Base-by-base conservation (phyloP, 2,888 invertebrate genomes). In the Amiota mariae region DNA sequence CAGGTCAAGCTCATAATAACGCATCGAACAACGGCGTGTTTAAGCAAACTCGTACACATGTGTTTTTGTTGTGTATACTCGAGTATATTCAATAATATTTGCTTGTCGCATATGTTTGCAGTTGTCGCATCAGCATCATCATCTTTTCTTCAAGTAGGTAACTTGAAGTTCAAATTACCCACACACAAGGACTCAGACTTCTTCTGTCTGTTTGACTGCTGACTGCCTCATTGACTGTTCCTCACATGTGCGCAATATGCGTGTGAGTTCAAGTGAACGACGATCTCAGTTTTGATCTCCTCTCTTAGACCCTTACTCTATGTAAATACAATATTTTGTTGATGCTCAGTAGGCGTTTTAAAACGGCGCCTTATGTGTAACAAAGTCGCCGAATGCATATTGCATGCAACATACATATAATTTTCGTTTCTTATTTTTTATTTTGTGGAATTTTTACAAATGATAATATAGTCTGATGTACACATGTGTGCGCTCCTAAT, bases 201-300 rank as follows among this genome's bases (percentile, higher is more conserved):
- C 54, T 51, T n/a, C n/a, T n/a, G n/a, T 4, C 0, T 51, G 54
- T n/a, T n/a, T 51, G 8, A 8, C 4, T 51, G 54, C 12, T 73
- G 71, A 47, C 59, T 59, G 70, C 63, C 77, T 71, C 51, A 15
- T 11, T 72, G 77, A 86, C 87, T 84, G 86, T 75, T 78, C 74
- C 71, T 87, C 88, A 88, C 85, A 87, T 88, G 88, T 87, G 83
- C 77, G 84, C 88, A 88, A 88, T 84, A 82, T 88, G 88, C 87
- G 79, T 57, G 83, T 6, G 36, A 6, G 36, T 36, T 36, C 36
- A 36, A 36, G 36, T 36, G 36, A 36, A 36, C 36, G 36, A 36
- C 2, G 36, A 36, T 36, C 36, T 2, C 8, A 0, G 36, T 36
- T 36, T 36, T 36, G 36, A 36, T 36, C 36, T 36, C 36, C 36